Base-by-base conservation (phyloP, 2,888 invertebrate species). In the Drosophila greeni region DNA sequence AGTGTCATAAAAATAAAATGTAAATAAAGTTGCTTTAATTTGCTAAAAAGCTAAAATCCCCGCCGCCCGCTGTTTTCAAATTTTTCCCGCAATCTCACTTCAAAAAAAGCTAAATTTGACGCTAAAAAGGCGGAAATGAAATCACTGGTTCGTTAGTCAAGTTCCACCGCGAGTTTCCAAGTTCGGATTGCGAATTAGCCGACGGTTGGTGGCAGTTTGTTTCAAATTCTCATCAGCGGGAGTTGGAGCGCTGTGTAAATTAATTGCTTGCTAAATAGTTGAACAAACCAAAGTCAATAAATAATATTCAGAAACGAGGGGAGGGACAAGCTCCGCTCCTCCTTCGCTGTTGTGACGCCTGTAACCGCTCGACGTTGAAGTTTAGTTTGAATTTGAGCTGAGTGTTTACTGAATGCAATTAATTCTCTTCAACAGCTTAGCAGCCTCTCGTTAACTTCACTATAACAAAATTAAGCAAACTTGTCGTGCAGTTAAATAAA, bases 371-470 rank as follows among this genome's bases (percentile, higher is more conserved):
- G 24, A 24, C 43, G 59, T 37, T 45, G 6, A 18, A 24, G 36
- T 59, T 57, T 40, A 24, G 34, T 48, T 42, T 36, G 34, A 18
- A 6, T 55, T 42, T 34, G 18, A 16, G 33, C 16, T 14, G 23
- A 56, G 60, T 66, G 37, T 53, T 47, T 56, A 76, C 62, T 77
- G 67, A 81, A 70, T 68, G 56, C 45, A 77, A 64, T 66, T 69
- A 54, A 71, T 77, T 83, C 65, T 83, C 64, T 81, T 73, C 51
- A 73, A 71, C 79, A 81, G 79, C 66, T 57, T 37, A 64, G 26
- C 78, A 69, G 58, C 70, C 53, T 49, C 59, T 60, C 61, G 73
- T 66, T 72, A 65, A 64, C 34, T 43, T 57, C 34, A 64, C 54
- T 59, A 40, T 64, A 45, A 66, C 18, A 47, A 62, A 53, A 51